These are phyloP conservation scores for Epinotia brunnichana DNA, from an alignment of 2,888 invertebrate species.

Conservation along the genomic window DNA sequence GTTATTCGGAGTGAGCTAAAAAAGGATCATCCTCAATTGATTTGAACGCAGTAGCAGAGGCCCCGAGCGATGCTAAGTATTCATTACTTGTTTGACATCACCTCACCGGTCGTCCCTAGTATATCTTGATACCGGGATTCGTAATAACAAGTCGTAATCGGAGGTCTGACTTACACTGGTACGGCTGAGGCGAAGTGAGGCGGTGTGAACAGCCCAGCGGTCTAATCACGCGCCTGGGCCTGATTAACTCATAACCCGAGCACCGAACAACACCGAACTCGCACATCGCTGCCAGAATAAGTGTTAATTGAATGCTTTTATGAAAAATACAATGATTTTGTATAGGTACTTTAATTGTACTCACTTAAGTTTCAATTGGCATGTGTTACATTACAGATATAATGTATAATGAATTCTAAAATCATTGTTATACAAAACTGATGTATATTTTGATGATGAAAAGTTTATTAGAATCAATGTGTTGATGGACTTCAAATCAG, in stretches of 20 bases:
- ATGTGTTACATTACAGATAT: too few relatives aligned
- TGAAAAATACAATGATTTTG: background rate
- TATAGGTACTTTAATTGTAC: too few relatives aligned
- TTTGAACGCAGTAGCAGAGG: conserved; percentile 34
- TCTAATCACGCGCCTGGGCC: conserved; percentile 27
- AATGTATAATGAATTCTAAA: too few relatives aligned
- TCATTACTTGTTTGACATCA: background rate
- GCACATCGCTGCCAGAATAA: conserved; percentile 14
- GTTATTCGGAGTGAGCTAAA: conserved; percentile 38
- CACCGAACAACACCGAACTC: background rate
- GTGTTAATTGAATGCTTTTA: conserved; percentile 27
- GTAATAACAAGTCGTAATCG: background rate
- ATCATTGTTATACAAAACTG: too few relatives aligned
- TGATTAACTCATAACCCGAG: conserved; percentile 40
- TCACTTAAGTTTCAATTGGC: too few relatives aligned
- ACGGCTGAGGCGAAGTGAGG: background rate
- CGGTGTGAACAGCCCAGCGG: background rate
- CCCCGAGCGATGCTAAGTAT: conserved; percentile 9
- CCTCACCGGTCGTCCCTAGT: background rate
- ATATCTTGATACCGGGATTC: background rate
- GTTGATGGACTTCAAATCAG: conserved; percentile 1
- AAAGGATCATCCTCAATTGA: conserved; percentile 42
- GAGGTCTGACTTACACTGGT: conserved; percentile 8
- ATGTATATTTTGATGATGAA: background rate
- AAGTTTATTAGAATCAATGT: conserved; percentile 20